A percentile compares a stretch with the other conserved stretches of the same genome.
Conservation (phyloP, 2,888 invertebrate species). For the Syritta pipiens region DNA sequence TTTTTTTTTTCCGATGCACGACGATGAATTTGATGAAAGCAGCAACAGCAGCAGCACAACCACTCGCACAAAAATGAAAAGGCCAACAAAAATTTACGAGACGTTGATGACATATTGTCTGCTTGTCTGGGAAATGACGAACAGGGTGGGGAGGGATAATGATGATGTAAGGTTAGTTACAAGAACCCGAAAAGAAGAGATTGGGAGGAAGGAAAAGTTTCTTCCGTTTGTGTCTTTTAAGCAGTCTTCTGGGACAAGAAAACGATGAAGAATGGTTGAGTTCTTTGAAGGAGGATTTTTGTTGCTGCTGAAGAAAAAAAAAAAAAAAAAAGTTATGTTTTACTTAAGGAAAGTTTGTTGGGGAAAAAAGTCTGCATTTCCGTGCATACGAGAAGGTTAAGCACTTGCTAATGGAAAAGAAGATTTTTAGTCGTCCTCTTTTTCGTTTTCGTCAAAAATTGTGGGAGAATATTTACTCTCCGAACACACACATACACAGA, state of each 20-base stretch:
- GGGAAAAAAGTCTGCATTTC: constrained; percentile 14
- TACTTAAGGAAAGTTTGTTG: constrained; percentile 18
- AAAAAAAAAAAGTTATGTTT: constrained; percentile 16
- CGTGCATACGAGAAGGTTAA: constrained; percentile 14
- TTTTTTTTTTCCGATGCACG: constrained; percentile 24
- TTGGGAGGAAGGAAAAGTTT: not conserved
- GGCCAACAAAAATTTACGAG: constrained; percentile 22
- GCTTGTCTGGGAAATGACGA: constrained; percentile 19
- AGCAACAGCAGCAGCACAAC: not conserved
- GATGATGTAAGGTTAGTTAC: constrained; percentile 14
- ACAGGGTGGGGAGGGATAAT: constrained; percentile 5
- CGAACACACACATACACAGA: too few relatives aligned
- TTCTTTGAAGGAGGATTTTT: not conserved
- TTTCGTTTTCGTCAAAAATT: not conserved
- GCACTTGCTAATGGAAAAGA: constrained; percentile 4
- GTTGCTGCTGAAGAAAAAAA: too few relatives aligned
- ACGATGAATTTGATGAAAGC: constrained; percentile 52
- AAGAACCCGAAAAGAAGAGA: not conserved
- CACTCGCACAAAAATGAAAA: not conserved
- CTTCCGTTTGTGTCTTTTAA: too few relatives aligned
- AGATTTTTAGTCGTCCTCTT: not conserved
- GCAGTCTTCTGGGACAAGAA: not conserved
- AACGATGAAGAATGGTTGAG: not conserved
- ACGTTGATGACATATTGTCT: constrained; percentile 64
- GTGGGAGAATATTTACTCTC: too few relatives aligned